Evolutionary conservation across 1,140 invertebrate genomes (phyloP), one percentile per base, ranked within the genome.

Genomic region (Mercenaria mercenaria): DNA sequence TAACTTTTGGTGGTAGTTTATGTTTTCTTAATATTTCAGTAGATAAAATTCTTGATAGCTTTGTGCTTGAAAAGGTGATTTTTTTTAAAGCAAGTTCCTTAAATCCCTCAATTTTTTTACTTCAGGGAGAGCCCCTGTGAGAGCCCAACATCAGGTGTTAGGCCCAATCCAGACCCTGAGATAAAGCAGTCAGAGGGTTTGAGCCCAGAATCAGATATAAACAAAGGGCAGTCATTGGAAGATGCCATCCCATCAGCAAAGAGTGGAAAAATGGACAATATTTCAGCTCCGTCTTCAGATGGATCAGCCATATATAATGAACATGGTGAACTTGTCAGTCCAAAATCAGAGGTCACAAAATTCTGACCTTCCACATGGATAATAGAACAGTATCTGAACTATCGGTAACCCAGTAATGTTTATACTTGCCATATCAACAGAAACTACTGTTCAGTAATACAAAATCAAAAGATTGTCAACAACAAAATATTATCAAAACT

Each of bases 41-140:
- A n/a, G n/a, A n/a, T n/a, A n/a, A 47, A 47, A 47, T 47, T 8
- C 15, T 47, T 47, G 15, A 47, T 47, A 15, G 15, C 6, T 47
- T 47, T 6, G 43, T 47, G 6, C 43, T 47, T 47, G 43, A 47
- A 47, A n/a, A n/a, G n/a, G n/a, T n/a, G n/a, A 47, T 47, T 47
- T 47, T 15, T 15, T 15, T 47, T 6, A 8, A 6, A 8, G 43
- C 15, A 47, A 47, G 43, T 47, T 8, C 6, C 43, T 47, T 47
- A 47, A 47, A 47, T 6, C 43, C 37, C 3, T 72, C 34, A 72
- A 23, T 79, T 50, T 47, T 59, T 79, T 79, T 79, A 26, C 56
- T 79, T 79, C 50, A 79, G 76, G 6, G 76, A 50, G 76, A 79
- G 20, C 20, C 47, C 50, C 10, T 79, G 76, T 79, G 76, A 79